Evolutionary conservation across 2,888 invertebrate species (phyloP).

Genomic region (Lasioglossum vierecki): DNA sequence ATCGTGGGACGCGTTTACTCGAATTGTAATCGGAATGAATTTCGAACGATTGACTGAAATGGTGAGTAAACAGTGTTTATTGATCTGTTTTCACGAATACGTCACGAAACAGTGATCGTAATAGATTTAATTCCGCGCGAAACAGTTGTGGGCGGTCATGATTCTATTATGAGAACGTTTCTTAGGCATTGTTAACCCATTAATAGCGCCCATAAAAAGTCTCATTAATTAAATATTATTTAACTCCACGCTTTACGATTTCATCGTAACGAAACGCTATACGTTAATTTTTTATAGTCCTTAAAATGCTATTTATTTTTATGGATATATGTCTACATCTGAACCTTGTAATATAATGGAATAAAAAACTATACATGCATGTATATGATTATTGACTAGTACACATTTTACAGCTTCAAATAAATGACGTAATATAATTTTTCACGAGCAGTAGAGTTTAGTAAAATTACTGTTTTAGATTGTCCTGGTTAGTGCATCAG

Average conservation of each 20-base stretch:
- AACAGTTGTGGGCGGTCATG: background rate
- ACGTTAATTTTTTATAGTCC: background rate
- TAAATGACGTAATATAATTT: too few species aligned
- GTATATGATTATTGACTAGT: background rate
- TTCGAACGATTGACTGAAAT: background rate
- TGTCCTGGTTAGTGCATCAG: too few species aligned
- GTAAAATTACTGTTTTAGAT: too few species aligned
- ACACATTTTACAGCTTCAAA: background rate
- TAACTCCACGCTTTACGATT: background rate
- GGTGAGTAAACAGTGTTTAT: background rate
- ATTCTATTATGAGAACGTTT: background rate
- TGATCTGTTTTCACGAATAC: background rate
- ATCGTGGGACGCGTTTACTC: background rate
- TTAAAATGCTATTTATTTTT: constrained; percentile 1
- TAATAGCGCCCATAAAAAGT: background rate
- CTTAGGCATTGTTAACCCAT: background rate
- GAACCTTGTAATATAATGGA: background rate
- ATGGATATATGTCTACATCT: background rate
- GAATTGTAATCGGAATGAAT: background rate
- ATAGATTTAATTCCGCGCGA: background rate
- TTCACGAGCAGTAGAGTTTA: too few species aligned
- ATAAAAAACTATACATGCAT: background rate
- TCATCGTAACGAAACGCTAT: background rate
- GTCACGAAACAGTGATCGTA: background rate
- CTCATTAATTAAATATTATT: background rate